Conservation (phyloP, 2,113 vertebrate genomes). For the Colius striatus region DNA sequence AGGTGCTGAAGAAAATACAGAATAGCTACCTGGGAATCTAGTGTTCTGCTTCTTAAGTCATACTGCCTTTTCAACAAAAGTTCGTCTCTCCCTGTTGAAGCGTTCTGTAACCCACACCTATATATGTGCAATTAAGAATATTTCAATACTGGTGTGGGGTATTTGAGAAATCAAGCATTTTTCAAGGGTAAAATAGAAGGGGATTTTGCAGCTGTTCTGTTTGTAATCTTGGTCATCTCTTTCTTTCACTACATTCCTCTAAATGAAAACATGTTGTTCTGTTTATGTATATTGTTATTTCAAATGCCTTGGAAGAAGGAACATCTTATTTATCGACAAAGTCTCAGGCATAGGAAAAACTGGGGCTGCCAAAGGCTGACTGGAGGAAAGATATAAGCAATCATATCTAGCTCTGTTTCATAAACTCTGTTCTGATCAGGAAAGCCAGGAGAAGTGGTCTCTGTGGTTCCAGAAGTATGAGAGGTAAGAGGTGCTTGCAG, state of each 20-base stretch:
- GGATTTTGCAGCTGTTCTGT: neutral
- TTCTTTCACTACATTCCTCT: neutral
- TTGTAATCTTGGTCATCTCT: neutral
- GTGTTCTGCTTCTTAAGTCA: neutral
- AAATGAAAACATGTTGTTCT: neutral
- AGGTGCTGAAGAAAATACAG: neutral
- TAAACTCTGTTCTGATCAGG: neutral
- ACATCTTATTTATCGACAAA: neutral
- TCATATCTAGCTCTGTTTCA: neutral
- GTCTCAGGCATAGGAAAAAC: neutral
- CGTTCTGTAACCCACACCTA: neutral
- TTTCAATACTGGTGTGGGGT: neutral
- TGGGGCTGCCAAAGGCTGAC: neutral
- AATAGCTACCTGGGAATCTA: neutral
- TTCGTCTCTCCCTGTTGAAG: neutral
- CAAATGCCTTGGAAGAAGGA: neutral
- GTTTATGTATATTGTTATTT: neutral
- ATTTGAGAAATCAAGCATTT: neutral
- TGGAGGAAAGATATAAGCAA: neutral
- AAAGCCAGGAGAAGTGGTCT: neutral
- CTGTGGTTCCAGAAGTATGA: neutral
- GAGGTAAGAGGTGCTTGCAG: neutral
- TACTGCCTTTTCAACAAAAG: neutral
- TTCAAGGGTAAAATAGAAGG: neutral
- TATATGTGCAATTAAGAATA: neutral